Base-by-base conservation (phyloP, 2,797 vertebrate genomes). In the Sylvia borin region DNA sequence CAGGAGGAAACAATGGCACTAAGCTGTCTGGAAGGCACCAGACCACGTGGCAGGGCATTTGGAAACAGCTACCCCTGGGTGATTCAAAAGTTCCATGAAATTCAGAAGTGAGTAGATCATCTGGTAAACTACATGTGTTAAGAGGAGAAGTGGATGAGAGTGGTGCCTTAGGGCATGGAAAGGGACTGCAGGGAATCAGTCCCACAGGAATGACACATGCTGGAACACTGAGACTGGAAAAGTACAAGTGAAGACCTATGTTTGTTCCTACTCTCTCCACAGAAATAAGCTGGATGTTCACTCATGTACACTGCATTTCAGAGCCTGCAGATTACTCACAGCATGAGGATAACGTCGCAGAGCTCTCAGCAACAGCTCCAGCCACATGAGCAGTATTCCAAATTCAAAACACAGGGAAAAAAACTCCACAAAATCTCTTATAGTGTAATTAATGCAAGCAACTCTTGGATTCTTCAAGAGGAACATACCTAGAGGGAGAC, bases 401-500 rank as follows among this genome's bases (percentile, higher is more conserved):
- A 91, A 88, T 27, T 75, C 40, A 54, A 86, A 85, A 62, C 2
- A 14, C 0, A 75, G 13, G 18, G 6, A 7, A 45, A 50, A 68
- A 54, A 51, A 0, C 5, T 14, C 32, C 20, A 7, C 3, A n/a
- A 66, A 73, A 72, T 32, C 27, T 55, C 31, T n/a, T 45, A 9
- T 0, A 55, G 2, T 8, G 11, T 24, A 68, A 84, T 27, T 61
- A 71, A 60, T 48, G 14, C 34, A 48, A 55, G 42, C 36, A 65
- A 32, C 0, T 9, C 8, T 25, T 50, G 25, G 43, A 57, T 72
- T 82, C 70, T 67, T 55, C 36, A 10, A 13, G 60, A 71, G 29
- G 60, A 45, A 98, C 98, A 18, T 85, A 99, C 99, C 99, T 2
- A 99, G 32, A 0, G 99, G 99, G 58, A 99, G 99, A 25, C 99